Conservation (phyloP, 2,113 vertebrate species). For the Gadus chalcogrammus region DNA sequence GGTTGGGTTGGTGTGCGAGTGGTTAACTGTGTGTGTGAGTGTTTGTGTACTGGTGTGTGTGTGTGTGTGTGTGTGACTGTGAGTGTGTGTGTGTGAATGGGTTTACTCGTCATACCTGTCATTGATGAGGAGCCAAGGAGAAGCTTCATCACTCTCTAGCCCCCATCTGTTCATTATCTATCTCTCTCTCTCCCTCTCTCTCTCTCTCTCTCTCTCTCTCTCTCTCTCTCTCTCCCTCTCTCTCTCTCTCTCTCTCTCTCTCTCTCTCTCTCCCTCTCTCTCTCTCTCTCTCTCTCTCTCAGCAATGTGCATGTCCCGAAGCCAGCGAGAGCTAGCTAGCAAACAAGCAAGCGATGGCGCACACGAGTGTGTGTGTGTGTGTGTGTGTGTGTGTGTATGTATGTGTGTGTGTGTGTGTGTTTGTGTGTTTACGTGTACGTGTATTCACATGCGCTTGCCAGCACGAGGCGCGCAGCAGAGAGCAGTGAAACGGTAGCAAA, state of each 20-base stretch:
- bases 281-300: too few species aligned
- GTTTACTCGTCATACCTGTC: slow-evolving; percentile 53
- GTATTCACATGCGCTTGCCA: neutral
- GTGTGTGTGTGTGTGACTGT: slow-evolving; percentile 27
- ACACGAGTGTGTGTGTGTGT: neutral
- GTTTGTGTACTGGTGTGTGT: slow-evolving; percentile 33
- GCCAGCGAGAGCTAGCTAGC: neutral
- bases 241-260: slow-evolving; percentile 48
- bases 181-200: slow-evolving; percentile 49
- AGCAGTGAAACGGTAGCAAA: neutral
- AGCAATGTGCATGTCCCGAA: too few species aligned
- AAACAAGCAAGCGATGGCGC: neutral
- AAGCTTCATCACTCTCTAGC: slow-evolving; percentile 61
- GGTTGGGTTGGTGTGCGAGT: neutral
- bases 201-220: neutral
- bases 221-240: too few species aligned
- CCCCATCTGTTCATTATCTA: slow-evolving; percentile 30
- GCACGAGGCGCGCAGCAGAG: neutral
- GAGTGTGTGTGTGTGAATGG: slow-evolving; percentile 21
- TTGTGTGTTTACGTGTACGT: neutral
- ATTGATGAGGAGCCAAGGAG: slow-evolving; percentile 64
- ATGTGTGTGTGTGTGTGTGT: neutral
- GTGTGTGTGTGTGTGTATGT: neutral
- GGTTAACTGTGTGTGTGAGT: slow-evolving; percentile 13
- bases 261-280: neutral